Percentiles rank a stretch among this genome's conserved stretches.
These are phyloP conservation scores for Sphinx pinastri DNA, from an alignment of 2,888 invertebrate species.

Conservation along the genomic window DNA sequence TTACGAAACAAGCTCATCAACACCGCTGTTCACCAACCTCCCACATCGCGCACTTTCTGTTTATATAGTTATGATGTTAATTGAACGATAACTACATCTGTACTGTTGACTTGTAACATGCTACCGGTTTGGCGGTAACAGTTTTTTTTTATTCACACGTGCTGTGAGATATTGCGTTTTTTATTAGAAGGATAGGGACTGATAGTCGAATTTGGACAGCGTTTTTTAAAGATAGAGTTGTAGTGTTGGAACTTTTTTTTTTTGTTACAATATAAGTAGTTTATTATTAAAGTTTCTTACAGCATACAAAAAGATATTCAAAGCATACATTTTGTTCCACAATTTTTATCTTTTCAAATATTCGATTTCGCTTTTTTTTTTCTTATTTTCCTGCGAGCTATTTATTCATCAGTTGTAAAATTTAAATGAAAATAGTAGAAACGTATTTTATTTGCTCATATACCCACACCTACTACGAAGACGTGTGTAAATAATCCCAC, in stretches of 20 bases:
- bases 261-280: too few species aligned
- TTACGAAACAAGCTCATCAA: not conserved
- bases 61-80: constrained; percentile 10
- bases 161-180: not conserved
- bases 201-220: too few species aligned
- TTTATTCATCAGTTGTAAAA: too few species aligned
- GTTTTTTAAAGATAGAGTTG: too few species aligned
- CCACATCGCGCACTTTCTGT: constrained; percentile 10
- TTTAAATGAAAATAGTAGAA: not conserved
- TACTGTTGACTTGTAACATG: constrained; percentile 5
- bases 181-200: not conserved
- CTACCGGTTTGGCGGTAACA: not conserved
- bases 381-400: too few species aligned
- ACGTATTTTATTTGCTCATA: not conserved
- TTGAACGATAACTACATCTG: constrained; percentile 10
- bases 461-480: not conserved
- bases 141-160: not conserved
- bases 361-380: too few species aligned
- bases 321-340: too few species aligned
- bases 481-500: constrained; percentile 4
- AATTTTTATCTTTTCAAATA: too few species aligned
- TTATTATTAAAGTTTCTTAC: too few species aligned
- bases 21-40: not conserved
- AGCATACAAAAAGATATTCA: too few species aligned
- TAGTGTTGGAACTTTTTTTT: too few species aligned